Evolutionary conservation across 2,113 vertebrate species (phyloP).

Genomic region (Camelus bactrianus): DNA sequence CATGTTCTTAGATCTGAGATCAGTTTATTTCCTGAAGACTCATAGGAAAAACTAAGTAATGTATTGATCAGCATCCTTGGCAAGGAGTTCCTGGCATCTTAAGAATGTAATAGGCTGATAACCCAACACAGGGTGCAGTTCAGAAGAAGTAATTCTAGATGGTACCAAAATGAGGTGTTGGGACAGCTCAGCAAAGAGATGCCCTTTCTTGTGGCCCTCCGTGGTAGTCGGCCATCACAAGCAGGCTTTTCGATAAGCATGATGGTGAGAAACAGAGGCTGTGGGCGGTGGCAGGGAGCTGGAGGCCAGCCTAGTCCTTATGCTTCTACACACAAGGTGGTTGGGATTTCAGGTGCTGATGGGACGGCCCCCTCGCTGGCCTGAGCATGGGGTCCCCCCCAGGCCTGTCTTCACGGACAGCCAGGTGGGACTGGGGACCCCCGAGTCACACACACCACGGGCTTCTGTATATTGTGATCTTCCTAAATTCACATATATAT

Average conservation of each 20-base stretch:
- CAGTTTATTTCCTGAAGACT: not conserved
- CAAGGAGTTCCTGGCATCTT: not conserved
- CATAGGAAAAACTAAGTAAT: not conserved
- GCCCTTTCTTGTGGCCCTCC: not conserved
- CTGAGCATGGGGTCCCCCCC: not conserved
- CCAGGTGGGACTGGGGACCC: not conserved
- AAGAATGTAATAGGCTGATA: not conserved
- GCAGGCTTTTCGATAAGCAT: not conserved
- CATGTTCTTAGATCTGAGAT: not conserved
- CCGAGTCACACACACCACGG: too few species aligned
- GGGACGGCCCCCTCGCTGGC: not conserved
- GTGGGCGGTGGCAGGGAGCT: not conserved
- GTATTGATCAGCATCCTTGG: not conserved
- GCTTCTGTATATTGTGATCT: not conserved
- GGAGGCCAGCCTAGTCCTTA: not conserved
- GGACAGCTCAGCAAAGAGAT: not conserved
- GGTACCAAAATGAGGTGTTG: not conserved
- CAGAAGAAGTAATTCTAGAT: not conserved
- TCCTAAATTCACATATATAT: accelerated
- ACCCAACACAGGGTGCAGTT: not conserved
- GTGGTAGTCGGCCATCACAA: not conserved
- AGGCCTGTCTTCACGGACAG: not conserved
- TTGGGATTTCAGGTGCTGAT: not conserved
- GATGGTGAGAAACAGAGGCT: not conserved
- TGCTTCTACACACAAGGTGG: not conserved